Evolutionary conservation across 2,113 vertebrate genomes (phyloP).

Genomic region (Zosterops borbonicus): DNA sequence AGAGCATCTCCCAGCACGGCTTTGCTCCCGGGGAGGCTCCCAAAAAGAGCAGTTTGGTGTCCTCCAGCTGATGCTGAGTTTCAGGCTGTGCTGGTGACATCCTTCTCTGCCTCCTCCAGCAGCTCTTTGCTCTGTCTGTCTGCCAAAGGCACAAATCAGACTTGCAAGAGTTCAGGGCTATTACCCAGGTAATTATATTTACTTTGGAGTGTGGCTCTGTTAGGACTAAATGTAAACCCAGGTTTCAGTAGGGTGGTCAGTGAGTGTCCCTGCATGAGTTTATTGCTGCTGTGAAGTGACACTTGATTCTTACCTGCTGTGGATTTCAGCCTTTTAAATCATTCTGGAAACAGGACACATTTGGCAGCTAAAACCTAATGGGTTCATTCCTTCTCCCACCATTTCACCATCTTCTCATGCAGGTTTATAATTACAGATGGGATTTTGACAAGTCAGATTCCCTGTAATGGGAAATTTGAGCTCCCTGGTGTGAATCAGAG

Average conservation of each 20-base stretch:
- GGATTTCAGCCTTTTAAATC: background rate
- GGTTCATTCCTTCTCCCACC: background rate
- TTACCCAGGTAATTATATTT: slow-evolving; percentile 23
- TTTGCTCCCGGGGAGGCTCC: background rate
- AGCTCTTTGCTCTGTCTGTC: background rate
- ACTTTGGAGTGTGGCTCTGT: background rate
- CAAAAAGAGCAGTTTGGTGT: background rate
- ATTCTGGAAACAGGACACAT: background rate
- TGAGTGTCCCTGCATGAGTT: background rate
- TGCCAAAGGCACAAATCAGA: background rate
- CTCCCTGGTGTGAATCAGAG: slow-evolving; percentile 33
- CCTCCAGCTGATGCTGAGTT: too few relatives aligned
- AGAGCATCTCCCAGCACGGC: background rate
- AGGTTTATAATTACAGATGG: slow-evolving; percentile 45
- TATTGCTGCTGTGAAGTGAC: background rate
- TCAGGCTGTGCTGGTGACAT: background rate
- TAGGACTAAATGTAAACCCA: background rate
- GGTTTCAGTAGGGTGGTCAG: background rate
- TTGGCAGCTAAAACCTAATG: background rate
- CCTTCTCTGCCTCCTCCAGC: background rate
- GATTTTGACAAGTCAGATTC: slow-evolving; percentile 40
- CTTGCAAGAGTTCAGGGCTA: background rate
- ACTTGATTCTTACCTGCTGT: background rate
- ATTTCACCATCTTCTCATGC: background rate
- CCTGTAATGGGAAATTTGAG: slow-evolving; percentile 52